A percentile compares a stretch with the other conserved stretches of the same genome.
Conservation (phyloP, 30 jellyfish, hydroid and myxozoan species). For the Aurelia aurita complex sp. Pacific region DNA sequence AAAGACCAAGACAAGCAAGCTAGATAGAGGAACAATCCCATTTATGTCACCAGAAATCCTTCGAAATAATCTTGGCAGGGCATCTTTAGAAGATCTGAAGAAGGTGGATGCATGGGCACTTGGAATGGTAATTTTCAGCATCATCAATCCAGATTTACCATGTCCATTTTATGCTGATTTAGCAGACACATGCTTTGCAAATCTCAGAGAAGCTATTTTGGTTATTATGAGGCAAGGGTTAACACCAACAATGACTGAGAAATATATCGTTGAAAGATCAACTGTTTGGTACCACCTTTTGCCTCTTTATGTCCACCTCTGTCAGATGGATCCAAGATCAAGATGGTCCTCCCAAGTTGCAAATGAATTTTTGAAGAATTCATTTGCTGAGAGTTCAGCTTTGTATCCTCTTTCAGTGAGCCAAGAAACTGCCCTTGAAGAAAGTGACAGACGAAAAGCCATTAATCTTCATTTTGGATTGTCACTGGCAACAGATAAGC, state of each 20-base stretch:
- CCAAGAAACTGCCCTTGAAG: conserved; percentile 21
- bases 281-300: conserved; percentile 13
- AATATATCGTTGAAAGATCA: neutral
- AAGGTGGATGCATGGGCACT: conserved; percentile 19
- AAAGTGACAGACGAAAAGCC: conserved; percentile 11
- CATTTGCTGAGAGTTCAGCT: neutral
- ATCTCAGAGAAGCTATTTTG: neutral
- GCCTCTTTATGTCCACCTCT: conserved; percentile 11
- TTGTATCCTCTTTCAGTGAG: conserved; percentile 10
- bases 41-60: conserved; percentile 31
- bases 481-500: conserved; percentile 13
- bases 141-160: conserved; percentile 7
- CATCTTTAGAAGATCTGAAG: conserved; percentile 13
- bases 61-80: neutral
- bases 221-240: neutral
- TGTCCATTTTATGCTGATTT: conserved; percentile 20
- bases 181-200: neutral
- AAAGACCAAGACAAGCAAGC: conserved; percentile 2
- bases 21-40: conserved; percentile 16
- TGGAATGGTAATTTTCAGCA: conserved; percentile 3
- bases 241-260: conserved; percentile 10
- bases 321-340: neutral
- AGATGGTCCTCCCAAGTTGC: neutral
- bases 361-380: neutral
- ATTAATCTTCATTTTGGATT: neutral